These are phyloP conservation scores for Pocillopora meandrina DNA, from an alignment of 92 coral and sea anemone species.

Conservation along the genomic window DNA sequence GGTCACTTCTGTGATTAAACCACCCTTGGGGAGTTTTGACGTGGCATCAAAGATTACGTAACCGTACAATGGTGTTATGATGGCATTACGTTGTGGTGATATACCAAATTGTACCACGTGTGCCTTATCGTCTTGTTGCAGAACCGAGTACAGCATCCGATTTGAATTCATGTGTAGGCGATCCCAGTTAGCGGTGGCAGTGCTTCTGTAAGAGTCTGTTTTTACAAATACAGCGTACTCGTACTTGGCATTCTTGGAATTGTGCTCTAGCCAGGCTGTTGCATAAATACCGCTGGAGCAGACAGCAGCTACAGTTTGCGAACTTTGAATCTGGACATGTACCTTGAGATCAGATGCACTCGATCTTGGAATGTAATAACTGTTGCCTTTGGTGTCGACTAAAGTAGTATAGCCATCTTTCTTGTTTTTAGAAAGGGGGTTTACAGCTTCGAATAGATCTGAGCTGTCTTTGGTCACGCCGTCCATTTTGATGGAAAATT, in stretches of 20 bases:
- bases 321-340: neutral
- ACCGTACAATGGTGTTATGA: neutral
- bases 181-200: slow-evolving; percentile 14
- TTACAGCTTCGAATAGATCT: neutral
- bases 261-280: slow-evolving; percentile 64
- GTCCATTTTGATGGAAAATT: slow-evolving; percentile 6
- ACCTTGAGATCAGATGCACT: too few relatives aligned
- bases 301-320: slow-evolving; percentile 3
- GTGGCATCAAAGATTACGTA: slow-evolving; percentile 15
- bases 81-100: too few relatives aligned
- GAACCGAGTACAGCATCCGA: slow-evolving; percentile 16
- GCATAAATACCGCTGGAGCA: slow-evolving; percentile 45
- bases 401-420: neutral
- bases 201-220: neutral
- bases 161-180: neutral
- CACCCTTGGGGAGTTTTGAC: neutral
- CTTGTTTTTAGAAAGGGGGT: neutral
- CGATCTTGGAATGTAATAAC: too few relatives aligned
- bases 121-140: slow-evolving; percentile 28
- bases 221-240: slow-evolving; percentile 51
- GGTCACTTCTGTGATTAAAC: slow-evolving; percentile 28
- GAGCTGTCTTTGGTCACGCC: slow-evolving; percentile 35
- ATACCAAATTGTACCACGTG: too few relatives aligned
- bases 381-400: slow-evolving; percentile 37
- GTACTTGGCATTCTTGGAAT: slow-evolving; percentile 8